Base-by-base conservation (phyloP, 1,140 invertebrate species). In the Plutomurus gul region DNA sequence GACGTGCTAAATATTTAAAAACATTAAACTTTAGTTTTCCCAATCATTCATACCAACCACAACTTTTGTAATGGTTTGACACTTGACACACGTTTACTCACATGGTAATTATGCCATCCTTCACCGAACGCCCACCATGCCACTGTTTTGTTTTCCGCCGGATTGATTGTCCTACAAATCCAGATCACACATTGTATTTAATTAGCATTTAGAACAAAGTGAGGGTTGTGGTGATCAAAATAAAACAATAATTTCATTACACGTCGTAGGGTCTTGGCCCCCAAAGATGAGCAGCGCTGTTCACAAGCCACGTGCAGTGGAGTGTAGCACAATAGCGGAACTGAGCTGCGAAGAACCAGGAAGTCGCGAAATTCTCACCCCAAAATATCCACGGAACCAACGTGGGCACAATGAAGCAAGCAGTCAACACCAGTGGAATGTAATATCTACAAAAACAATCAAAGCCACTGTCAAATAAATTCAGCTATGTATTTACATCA, bases 41-140 rank as follows among this genome's bases (percentile, higher is more conserved):
- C n/a, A n/a, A n/a, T n/a, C n/a, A n/a, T n/a, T n/a, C n/a, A n/a
- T n/a, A n/a, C n/a, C n/a, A n/a, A n/a, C n/a, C n/a, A n/a, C n/a
- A n/a, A n/a, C n/a, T n/a, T n/a, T n/a, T n/a, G n/a, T n/a, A n/a
- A n/a, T n/a, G n/a, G n/a, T n/a, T n/a, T n/a, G n/a, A n/a, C n/a
- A n/a, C n/a, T n/a, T n/a, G n/a, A n/a, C n/a, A n/a, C 96, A n/a
- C n/a, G n/a, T n/a, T n/a, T n/a, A n/a, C n/a, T n/a, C n/a, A n/a
- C n/a, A 85, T 98, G 96, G 87, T 97, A 98, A 87, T 98, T 98
- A 86, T 98, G 96, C 91, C 94, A 97, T 3, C 95, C 95, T 87
- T 96, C 94, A 0, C 94, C 94, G 7, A 93, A 87, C 2, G 93
- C 92, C 51, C 92, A 89, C 0, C 93, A 75, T 0, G 93, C 89